A percentile compares a stretch with the other conserved stretches of the same genome.
Conservation (phyloP, 1,140 invertebrate species). For the Lepidotrigona ventralis region DNA sequence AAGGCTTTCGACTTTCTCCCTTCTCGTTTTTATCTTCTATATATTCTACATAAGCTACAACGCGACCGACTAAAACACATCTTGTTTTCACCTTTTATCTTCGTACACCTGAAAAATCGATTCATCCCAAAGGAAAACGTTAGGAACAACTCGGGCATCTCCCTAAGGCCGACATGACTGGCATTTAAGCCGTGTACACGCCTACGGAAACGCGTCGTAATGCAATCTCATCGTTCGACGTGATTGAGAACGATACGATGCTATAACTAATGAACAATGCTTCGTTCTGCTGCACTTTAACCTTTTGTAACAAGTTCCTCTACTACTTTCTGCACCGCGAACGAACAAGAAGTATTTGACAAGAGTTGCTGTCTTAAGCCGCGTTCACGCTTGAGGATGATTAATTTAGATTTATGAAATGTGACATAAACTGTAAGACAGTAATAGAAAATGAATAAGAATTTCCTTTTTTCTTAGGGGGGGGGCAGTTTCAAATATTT, state of each 20-base stretch:
- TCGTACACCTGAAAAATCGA: conserved; percentile 9
- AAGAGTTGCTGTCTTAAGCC: not conserved
- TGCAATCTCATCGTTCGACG: not conserved
- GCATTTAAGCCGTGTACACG: not conserved
- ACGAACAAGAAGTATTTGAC: not conserved
- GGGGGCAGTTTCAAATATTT: too few species aligned
- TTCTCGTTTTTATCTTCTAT: conserved; percentile 21
- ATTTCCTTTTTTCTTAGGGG: not conserved
- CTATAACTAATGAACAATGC: not conserved
- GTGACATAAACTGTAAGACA: too few species aligned
- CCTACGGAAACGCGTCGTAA: not conserved
- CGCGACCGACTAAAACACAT: conserved; percentile 9
- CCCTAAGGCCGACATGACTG: not conserved
- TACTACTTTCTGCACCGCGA: not conserved
- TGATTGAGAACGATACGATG: not conserved
- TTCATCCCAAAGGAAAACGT: not conserved
- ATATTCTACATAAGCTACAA: conserved; percentile 38
- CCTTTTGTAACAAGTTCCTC: too few species aligned
- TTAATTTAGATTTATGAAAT: not conserved
- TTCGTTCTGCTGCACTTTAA: not conserved
- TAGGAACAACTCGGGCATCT: not conserved
- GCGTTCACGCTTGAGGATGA: not conserved
- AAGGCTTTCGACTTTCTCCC: not conserved
- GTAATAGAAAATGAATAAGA: not conserved
- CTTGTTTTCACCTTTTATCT: not conserved